phyloP scores from a whole-genome alignment of 1,140 invertebrate species.

The Bombus sylvicola region DNA sequence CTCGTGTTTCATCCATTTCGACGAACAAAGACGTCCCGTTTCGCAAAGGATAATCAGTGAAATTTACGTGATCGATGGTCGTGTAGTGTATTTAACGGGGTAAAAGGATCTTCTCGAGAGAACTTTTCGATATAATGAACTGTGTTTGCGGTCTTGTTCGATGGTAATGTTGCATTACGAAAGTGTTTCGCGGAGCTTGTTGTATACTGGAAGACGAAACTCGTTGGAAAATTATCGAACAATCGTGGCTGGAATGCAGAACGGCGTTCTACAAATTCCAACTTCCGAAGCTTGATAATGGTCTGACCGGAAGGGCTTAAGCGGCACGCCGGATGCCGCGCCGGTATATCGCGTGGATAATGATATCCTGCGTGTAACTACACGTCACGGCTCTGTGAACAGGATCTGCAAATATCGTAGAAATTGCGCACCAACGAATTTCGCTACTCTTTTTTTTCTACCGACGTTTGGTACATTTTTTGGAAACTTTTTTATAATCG shows the following conservation, averaged over 20 bases:
- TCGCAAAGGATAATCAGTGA: neutral
- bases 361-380: constrained; percentile 2
- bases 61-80: neutral
- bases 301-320: constrained; percentile 38
- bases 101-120: neutral
- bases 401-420: neutral
- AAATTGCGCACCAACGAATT: neutral
- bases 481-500: neutral
- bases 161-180: neutral
- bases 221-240: neutral
- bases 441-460: neutral
- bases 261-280: neutral
- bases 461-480: neutral
- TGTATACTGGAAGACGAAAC: neutral
- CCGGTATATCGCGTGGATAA: constrained; percentile 45
- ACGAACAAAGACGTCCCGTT: neutral
- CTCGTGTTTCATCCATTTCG: neutral
- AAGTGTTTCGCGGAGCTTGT: neutral
- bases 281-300: constrained; percentile 48
- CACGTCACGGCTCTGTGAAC: too few species aligned
- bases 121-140: too few species aligned
- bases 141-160: neutral
- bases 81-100: neutral
- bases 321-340: constrained; percentile 28
- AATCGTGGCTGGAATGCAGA: neutral